A percentile compares a stretch with the other conserved stretches of the same genome.
These are phyloP conservation scores for Nomada ruficornis DNA, from an alignment of 2,888 invertebrate species.

Conservation along the genomic window DNA sequence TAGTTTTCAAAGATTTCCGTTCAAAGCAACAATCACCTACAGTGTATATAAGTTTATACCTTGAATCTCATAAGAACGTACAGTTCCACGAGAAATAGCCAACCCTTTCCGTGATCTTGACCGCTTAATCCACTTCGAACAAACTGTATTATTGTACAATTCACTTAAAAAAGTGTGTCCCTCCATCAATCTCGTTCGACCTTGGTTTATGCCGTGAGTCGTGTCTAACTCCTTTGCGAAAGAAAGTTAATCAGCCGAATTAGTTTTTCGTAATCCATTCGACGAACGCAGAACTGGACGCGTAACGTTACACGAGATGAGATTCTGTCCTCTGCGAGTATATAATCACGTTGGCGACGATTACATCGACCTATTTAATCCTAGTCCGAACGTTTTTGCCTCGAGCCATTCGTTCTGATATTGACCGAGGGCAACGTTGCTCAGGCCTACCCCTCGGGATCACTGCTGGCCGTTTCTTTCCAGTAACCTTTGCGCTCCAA, in stretches of 20 bases:
- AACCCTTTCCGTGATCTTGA: no score
- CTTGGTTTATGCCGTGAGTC: neutral
- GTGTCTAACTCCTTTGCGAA: neutral
- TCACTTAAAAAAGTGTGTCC: no score
- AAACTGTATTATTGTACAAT: no score
- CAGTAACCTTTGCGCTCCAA: neutral
- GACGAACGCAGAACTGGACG: neutral
- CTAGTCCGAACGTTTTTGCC: slow-evolving; percentile 56
- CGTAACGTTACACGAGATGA: slow-evolving; percentile 30
- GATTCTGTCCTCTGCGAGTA: slow-evolving; percentile 32
- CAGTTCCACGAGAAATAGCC: no score
- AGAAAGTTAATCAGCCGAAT: slow-evolving; percentile 9
- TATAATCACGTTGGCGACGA: slow-evolving; percentile 65
- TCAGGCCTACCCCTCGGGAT: slow-evolving; percentile 7
- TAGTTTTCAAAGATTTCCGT: no score
- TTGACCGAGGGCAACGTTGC: slow-evolving; percentile 23
- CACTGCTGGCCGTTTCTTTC: slow-evolving; percentile 6
- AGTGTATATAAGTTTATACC: no score
- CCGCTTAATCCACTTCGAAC: no score
- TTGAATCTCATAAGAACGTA: no score
- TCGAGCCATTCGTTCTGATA: slow-evolving; percentile 58
- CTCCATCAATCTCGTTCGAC: neutral
- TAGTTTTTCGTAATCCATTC: slow-evolving; percentile 40
- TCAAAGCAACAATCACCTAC: no score
- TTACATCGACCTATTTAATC: slow-evolving; percentile 67